Evolutionary conservation across 2,888 invertebrate species (phyloP), one percentile per base, ranked within the genome.

Genomic region (Esperia sulphurella): DNA sequence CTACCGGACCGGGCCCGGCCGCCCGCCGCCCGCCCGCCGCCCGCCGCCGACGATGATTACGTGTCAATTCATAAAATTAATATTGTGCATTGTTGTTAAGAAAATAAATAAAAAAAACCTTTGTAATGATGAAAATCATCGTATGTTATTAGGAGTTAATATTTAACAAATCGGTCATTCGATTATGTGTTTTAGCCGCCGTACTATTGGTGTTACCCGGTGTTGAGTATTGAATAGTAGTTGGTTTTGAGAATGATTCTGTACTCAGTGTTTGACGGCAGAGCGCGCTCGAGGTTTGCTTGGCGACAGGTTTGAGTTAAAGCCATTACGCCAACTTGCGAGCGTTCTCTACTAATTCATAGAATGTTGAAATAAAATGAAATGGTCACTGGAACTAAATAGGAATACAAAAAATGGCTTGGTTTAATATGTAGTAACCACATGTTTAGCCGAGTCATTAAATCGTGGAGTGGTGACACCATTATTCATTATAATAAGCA

Each of bases 1-100:
- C 30, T n/a, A n/a, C n/a, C n/a, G n/a, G n/a, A n/a, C 3, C 37
- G 37, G n/a, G 40, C 33, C 29, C 13, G 31, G 8, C 6, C n/a
- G 28, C 52, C 59, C 57, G 31, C 49, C 46, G 51, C 45, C 46
- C 50, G 48, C 45, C 47, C 51, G 50, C 47, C 48, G 54, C 48
- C 43, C 53, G 45, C 58, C 57, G 56, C 54, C 75, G 66, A 60
- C 63, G 64, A 75, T 71, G 74, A 75, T 75, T 78, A 83, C 79
- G 84, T 87, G 88, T 88, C 88, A 88, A 88, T 88, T 88, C 87
- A 83, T 79, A 83, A 75, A 82, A 84, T 84, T 85, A 82, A 78
- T 81, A 83, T 77, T 83, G 81, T 82, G 83, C 84, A 76, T 85
- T 79, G 83, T 85, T 83, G 74, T 83, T 86, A 85, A 84, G 83